Evolutionary conservation across 2,888 invertebrate genomes (phyloP), one percentile per base, ranked within the genome.

Genomic region (Tiphia femorata): DNA sequence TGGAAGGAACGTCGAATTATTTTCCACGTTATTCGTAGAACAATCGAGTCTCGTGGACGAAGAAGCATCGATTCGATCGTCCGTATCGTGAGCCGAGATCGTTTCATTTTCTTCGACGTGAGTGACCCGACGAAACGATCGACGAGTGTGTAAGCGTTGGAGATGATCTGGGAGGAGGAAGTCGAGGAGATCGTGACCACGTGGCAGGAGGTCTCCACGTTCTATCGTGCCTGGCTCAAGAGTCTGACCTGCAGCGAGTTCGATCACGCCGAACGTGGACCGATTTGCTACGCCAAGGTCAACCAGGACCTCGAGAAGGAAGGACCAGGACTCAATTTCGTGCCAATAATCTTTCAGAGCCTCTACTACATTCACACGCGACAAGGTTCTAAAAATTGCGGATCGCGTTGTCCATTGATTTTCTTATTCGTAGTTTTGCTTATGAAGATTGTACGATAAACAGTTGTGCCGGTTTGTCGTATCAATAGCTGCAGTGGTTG

Each of bases 201-300:
- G 67, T 81, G 81, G 80, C 76, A 77, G 67, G 81, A 82, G 63
- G 55, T 79, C 37, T 78, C 83, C 20, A 78, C 74, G 12, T 83
- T 77, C 64, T 81, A 81, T 51, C 73, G 64, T 62, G 69, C 71
- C 53, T 76, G 75, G 58, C 53, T 79, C 7, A 89, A 89, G 82
- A 87, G 86, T 68, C 84, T 91, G 70, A 89, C 91, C 10, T 87
- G 90, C 67, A 91, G 91, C 33, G 89, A 89, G 72, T 76, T 86
- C 46, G 91, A 92, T 76, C 85, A 84, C 64, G 87, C 88, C 69
- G 90, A 86, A 62, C 50, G 58, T 25, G n/a, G n/a, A n/a, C 88
- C 91, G 0, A 86, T 90, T 55, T 88, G 90, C 62, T 89, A 88
- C 73, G 82, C 85, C 37, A 73, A 58, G 43, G 48, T 46, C 21